These are phyloP conservation scores for Lepidochrysops patricia DNA, from an alignment of 2,888 invertebrate species.

Conservation along the genomic window DNA sequence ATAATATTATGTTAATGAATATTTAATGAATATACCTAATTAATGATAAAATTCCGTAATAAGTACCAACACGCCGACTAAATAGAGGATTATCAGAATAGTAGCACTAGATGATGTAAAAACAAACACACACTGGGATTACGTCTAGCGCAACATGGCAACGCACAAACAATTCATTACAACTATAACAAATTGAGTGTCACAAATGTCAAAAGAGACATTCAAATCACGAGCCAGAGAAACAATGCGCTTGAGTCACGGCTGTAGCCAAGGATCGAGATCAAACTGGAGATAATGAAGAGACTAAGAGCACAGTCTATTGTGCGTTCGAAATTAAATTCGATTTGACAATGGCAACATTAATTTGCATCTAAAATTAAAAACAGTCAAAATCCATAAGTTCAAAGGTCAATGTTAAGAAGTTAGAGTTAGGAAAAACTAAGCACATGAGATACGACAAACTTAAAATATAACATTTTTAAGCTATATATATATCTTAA, in stretches of 20 bases:
- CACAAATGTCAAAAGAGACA: slow-evolving; percentile 34
- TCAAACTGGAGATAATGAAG: slow-evolving; percentile 29
- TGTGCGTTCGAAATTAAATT: slow-evolving; percentile 34
- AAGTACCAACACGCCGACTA: no score
- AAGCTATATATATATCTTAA: no score
- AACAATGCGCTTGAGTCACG: slow-evolving; percentile 40
- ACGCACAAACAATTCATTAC: neutral
- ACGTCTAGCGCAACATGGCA: neutral
- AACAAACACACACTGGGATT: neutral
- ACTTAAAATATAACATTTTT: no score
- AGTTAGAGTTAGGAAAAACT: neutral
- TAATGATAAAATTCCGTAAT: no score
- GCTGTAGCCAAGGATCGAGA: neutral
- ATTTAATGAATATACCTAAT: no score
- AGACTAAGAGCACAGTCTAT: slow-evolving; percentile 35
- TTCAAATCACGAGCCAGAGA: slow-evolving; percentile 35
- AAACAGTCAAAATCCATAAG: slow-evolving; percentile 17
- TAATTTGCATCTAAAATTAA: slow-evolving; percentile 23
- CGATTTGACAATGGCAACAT: slow-evolving; percentile 12
- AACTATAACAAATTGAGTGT: slow-evolving; percentile 24
- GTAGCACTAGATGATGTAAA: neutral
- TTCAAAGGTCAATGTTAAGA: neutral
- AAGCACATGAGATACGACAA: neutral
- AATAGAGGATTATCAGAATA: no score
- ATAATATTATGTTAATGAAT: no score